Percentiles rank a stretch among this genome's conserved stretches.
Conservation (phyloP, 2,888 invertebrate genomes). For the Apoderus coryli region DNA sequence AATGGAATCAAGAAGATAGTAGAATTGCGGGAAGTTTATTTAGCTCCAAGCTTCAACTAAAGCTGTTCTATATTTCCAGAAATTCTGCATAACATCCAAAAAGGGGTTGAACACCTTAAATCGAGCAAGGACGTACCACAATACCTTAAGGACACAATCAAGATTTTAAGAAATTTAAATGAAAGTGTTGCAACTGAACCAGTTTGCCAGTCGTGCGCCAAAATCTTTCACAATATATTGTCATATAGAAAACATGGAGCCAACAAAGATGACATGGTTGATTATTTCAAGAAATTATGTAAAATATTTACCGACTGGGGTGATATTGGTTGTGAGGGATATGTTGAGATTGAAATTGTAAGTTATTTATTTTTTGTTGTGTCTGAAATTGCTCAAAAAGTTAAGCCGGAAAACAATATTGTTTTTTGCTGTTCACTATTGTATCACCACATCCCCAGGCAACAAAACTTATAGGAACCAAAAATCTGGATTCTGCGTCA, state of each 20-base stretch:
- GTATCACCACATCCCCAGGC: too few species aligned
- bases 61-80: too few species aligned
- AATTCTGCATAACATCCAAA: background rate
- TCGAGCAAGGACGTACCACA: background rate
- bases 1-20: too few species aligned
- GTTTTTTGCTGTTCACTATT: too few species aligned
- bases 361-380: too few species aligned
- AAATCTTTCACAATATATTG: conserved; percentile 16
- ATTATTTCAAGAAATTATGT: conserved; percentile 19
- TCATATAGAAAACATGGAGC: conserved; percentile 18
- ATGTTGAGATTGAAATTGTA: conserved; percentile 22
- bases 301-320: conserved; percentile 17
- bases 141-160: background rate
- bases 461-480: too few species aligned
- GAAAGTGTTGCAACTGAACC: background rate
- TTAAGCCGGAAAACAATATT: too few species aligned
- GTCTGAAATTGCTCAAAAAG: too few species aligned
- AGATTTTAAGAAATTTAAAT: conserved; percentile 4
- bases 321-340: conserved; percentile 18
- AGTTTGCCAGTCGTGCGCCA: conserved; percentile 15
- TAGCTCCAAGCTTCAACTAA: too few species aligned
- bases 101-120: background rate
- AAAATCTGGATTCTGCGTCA: too few species aligned
- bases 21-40: too few species aligned
- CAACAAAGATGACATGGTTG: conserved; percentile 16